These are phyloP conservation scores for Caiman crocodilus DNA, from an alignment of 2,797 vertebrate species.

Conservation along the genomic window DNA sequence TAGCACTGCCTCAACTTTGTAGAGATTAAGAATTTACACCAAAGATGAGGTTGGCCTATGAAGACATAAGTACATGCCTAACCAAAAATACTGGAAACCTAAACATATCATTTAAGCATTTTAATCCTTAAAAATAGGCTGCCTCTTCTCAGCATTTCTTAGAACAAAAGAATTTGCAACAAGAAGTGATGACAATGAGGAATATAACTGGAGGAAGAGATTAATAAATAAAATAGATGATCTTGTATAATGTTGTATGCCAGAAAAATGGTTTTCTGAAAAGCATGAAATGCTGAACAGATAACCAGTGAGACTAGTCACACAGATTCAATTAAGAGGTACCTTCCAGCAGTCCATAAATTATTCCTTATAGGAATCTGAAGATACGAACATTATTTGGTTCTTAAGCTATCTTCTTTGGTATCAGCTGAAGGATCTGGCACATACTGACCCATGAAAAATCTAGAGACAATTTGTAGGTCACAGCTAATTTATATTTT, in stretches of 20 bases:
- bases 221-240: neutral
- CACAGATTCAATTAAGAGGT: neutral
- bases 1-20: neutral
- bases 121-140: neutral
- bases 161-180: neutral
- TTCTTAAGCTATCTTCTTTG: constrained; percentile 48
- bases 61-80: no score
- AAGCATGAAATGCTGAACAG: neutral
- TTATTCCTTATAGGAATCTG: constrained; percentile 23
- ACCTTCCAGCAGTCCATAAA: constrained; percentile 14
- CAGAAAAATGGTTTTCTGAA: neutral
- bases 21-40: neutral
- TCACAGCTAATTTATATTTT: neutral
- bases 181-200: neutral
- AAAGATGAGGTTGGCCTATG: neutral
- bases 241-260: neutral
- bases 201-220: neutral
- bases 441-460: constrained; percentile 38
- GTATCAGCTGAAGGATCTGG: constrained; percentile 31
- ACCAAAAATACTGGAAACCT: neutral
- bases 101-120: neutral
- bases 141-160: neutral
- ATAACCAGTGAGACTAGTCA: neutral
- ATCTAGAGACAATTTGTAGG: neutral
- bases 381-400: constrained; percentile 17